These are phyloP conservation scores for Zosterops lateralis DNA, from an alignment of 2,113 vertebrate genomes.

Conservation along the genomic window DNA sequence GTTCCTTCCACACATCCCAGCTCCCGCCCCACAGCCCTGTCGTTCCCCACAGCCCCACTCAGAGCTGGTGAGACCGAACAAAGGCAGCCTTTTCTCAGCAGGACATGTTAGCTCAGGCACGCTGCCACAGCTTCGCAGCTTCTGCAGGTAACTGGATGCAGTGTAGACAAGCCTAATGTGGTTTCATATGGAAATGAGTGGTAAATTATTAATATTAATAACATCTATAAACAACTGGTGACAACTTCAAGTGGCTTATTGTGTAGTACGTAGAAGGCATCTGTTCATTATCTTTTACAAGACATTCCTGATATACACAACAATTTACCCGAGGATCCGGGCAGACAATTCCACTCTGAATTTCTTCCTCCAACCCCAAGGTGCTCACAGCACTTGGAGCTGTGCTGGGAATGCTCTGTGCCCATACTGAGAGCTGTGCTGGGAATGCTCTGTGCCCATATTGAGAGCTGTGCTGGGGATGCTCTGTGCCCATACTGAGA, in stretches of 20 bases:
- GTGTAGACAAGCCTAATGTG: slow-evolving; percentile 40
- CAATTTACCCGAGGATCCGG: background rate
- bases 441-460: background rate
- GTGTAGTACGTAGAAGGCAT: slow-evolving; percentile 40
- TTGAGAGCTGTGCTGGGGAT: background rate
- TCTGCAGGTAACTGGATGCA: slow-evolving; percentile 53
- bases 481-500: too few species aligned
- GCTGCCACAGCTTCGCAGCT: background rate
- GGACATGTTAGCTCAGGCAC: slow-evolving; percentile 2
- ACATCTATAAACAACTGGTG: slow-evolving; percentile 56
- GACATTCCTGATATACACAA: background rate
- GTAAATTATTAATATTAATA: slow-evolving; percentile 68
- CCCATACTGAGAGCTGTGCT: background rate
- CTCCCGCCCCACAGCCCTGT: background rate
- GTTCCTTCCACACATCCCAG: background rate
- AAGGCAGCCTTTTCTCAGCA: slow-evolving; percentile 50
- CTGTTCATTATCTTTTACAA: slow-evolving; percentile 53
- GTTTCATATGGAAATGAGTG: slow-evolving; percentile 56
- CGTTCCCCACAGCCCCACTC: background rate
- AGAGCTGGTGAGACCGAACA: background rate
- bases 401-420: background rate
- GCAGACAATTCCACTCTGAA: background rate
- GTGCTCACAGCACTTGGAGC: background rate
- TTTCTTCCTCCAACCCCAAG: background rate
- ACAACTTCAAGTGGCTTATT: slow-evolving; percentile 65